A percentile compares a stretch with the other conserved stretches of the same genome.
Evolutionary conservation across 2,797 vertebrate genomes (phyloP).

Genomic region (Prunella strophiata): DNA sequence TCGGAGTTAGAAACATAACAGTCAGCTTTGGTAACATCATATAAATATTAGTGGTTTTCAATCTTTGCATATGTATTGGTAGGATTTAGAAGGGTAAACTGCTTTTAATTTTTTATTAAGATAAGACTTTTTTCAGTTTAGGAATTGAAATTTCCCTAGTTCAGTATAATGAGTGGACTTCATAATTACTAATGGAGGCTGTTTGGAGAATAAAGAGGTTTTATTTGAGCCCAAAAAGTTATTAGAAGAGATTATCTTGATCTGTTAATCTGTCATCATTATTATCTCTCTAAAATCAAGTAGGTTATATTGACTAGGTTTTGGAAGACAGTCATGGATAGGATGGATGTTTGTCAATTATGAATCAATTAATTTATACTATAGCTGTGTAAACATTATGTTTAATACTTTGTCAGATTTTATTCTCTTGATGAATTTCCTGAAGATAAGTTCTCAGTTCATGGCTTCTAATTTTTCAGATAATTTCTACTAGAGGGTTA

Average conservation of each 20-base stretch:
- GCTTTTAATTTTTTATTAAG: background rate
- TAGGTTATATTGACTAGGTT: background rate
- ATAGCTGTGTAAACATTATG: background rate
- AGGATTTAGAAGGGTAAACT: background rate
- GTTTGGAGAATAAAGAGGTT: background rate
- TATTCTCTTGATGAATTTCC: background rate
- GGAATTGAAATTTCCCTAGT: background rate
- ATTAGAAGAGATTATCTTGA: background rate
- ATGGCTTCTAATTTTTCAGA: background rate
- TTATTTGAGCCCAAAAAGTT: background rate
- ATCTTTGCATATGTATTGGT: background rate
- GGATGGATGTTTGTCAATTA: background rate
- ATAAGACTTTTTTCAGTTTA: background rate
- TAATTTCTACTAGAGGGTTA: background rate
- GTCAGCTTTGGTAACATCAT: background rate
- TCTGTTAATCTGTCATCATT: background rate
- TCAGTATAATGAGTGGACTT: background rate
- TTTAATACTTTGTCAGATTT: background rate
- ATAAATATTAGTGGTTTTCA: background rate
- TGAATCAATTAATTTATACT: constrained; percentile 4
- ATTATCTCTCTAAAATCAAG: background rate
- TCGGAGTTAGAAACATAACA: background rate
- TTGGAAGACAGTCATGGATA: background rate
- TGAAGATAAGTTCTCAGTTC: background rate
- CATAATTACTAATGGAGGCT: background rate